These are phyloP conservation scores for Ceratina japonica DNA, from an alignment of 1,140 invertebrate genomes.

Conservation along the genomic window DNA sequence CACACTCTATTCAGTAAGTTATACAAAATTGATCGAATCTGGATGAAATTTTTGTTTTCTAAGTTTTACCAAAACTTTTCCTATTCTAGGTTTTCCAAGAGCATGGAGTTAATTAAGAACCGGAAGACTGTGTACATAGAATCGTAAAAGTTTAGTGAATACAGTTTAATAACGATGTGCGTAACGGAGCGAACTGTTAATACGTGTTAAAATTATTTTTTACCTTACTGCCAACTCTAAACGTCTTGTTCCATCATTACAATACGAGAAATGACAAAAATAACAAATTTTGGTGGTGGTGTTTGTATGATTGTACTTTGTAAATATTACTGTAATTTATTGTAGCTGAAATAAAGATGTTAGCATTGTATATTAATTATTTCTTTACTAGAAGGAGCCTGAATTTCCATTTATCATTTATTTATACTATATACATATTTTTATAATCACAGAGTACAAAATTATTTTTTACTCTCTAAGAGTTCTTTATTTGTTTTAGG, in stretches of 20 bases:
- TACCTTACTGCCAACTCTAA: neutral
- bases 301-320: constrained; percentile 11
- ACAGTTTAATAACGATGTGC: constrained; percentile 9
- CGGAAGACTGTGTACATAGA: too few relatives aligned
- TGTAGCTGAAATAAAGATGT: constrained; percentile 5
- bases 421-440: constrained; percentile 6
- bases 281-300: too few relatives aligned
- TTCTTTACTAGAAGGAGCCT: neutral
- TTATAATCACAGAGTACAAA: too few relatives aligned
- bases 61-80: neutral
- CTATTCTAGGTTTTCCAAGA: constrained; percentile 1
- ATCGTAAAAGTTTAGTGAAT: neutral
- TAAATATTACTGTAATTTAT: constrained; percentile 30
- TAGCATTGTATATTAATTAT: neutral
- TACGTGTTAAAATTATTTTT: constrained; percentile 4
- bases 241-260: neutral
- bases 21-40: neutral
- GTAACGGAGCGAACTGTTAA: neutral
- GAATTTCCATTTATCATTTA: constrained; percentile 2
- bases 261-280: neutral
- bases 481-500: neutral
- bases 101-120: constrained; percentile 22
- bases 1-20: constrained; percentile 45
- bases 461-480: too few relatives aligned
- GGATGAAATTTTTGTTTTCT: neutral